phyloP scores from a whole-genome alignment of 1,140 invertebrate species.

The Halesus radiatus region DNA sequence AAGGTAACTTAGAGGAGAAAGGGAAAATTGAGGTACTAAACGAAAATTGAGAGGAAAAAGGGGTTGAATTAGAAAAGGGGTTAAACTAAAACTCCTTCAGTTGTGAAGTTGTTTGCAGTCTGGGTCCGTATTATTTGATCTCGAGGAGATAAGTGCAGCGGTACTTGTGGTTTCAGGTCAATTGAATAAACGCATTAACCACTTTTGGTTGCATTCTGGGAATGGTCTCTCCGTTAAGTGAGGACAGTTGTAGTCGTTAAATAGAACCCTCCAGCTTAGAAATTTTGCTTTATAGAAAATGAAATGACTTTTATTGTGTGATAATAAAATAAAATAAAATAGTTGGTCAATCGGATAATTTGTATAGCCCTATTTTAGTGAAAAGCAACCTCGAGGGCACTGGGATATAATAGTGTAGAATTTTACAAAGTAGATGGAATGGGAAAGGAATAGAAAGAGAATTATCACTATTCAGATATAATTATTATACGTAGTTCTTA shows the following conservation, averaged over 20 bases:
- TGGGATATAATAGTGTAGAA: no score
- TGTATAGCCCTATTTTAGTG: no score
- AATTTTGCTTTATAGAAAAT: no score
- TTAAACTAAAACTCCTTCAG: not conserved
- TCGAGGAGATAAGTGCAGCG: not conserved
- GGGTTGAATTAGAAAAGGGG: not conserved
- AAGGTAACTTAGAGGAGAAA: no score
- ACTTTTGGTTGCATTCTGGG: not conserved
- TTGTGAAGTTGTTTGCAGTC: conserved; percentile 10
- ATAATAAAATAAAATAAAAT: no score
- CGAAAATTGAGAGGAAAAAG: not conserved
- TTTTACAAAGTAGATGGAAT: no score
- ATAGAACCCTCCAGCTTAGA: not conserved
- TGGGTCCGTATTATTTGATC: conserved; percentile 2
- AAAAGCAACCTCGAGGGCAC: no score
- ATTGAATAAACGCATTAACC: conserved; percentile 3
- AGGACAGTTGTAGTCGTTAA: not conserved
- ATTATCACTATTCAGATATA: no score
- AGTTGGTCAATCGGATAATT: no score
- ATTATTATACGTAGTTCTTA: no score
- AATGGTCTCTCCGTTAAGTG: not conserved
- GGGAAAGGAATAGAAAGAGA: no score
- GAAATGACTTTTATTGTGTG: no score
- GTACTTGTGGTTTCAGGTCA: not conserved
- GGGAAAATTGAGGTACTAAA: not conserved